phyloP scores from a whole-genome alignment of 1,140 invertebrate species.

The Hetaerina americana region DNA sequence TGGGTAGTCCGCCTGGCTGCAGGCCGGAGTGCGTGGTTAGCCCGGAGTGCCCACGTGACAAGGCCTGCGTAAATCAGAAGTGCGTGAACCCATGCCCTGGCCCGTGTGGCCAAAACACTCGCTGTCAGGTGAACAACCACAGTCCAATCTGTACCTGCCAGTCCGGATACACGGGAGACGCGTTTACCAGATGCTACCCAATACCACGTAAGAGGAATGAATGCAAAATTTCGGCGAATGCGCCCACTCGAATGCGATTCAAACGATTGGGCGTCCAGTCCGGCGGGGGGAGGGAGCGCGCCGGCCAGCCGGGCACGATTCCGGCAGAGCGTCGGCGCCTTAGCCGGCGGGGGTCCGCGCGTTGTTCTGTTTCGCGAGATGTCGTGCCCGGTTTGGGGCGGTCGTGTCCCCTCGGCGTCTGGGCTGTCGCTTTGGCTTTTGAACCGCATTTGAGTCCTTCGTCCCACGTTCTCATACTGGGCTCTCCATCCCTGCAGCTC shows the following conservation, averaged over 20 bases:
- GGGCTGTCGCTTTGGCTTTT: conserved; percentile 20
- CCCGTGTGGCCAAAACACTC: conserved; percentile 27
- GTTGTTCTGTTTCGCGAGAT: conserved; percentile 16
- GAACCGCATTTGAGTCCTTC: conserved; percentile 20
- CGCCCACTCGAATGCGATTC: not conserved
- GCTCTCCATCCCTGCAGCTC: conserved; percentile 16
- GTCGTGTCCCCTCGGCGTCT: conserved; percentile 20
- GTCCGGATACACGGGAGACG: conserved; percentile 17
- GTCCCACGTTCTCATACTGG: conserved; percentile 23
- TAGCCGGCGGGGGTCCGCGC: conserved; percentile 30
- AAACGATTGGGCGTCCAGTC: not conserved
- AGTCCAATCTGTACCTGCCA: conserved; percentile 22
- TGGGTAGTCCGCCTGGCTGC: conserved; percentile 23
- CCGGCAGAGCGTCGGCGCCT: conserved; percentile 28
- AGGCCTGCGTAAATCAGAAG: conserved; percentile 45
- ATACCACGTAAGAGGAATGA: conserved; percentile 9
- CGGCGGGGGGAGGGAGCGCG: not conserved
- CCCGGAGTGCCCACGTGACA: conserved; percentile 24
- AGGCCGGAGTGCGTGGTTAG: conserved; percentile 25
- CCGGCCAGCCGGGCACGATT: conserved; percentile 18
- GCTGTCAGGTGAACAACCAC: conserved; percentile 22
- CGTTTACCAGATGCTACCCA: conserved; percentile 25
- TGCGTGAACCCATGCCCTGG: conserved; percentile 51
- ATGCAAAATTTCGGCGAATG: not conserved
- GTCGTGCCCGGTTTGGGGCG: conserved; percentile 26